Conservation (phyloP, 2,888 invertebrate species). For the Meiosimyza decipiens region DNA sequence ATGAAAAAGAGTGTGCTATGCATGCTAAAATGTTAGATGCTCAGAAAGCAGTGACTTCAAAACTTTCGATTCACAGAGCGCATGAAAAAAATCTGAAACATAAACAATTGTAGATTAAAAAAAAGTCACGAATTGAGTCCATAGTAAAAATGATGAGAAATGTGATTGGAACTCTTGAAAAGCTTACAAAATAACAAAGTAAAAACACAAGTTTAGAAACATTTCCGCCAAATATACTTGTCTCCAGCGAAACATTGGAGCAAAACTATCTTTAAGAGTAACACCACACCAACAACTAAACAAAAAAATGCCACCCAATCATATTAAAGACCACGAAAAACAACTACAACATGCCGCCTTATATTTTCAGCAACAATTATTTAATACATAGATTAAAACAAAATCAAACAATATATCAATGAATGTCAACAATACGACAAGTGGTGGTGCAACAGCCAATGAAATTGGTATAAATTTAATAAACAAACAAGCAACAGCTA, state of each 20-base stretch:
- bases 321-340: background rate
- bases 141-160: too few relatives aligned
- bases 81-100: too few relatives aligned
- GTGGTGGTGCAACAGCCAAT: slow-evolving; percentile 45
- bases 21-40: too few relatives aligned
- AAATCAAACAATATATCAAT: slow-evolving; percentile 37
- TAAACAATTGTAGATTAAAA: too few relatives aligned
- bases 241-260: background rate
- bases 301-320: slow-evolving; percentile 37
- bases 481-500: slow-evolving; percentile 22
- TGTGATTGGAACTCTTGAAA: too few relatives aligned
- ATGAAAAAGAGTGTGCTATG: too few relatives aligned
- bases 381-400: slow-evolving; percentile 31
- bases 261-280: background rate
- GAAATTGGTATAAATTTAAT: slow-evolving; percentile 39
- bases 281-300: background rate
- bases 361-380: slow-evolving; percentile 3
- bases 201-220: too few relatives aligned
- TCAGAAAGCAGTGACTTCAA: too few relatives aligned
- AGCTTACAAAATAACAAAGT: too few relatives aligned
- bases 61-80: too few relatives aligned
- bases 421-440: slow-evolving; percentile 47
- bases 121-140: too few relatives aligned
- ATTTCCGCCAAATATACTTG: too few relatives aligned
- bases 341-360: slow-evolving; percentile 1